Conservation (phyloP, 1,140 invertebrate species). For the Drosophila santomea region DNA sequence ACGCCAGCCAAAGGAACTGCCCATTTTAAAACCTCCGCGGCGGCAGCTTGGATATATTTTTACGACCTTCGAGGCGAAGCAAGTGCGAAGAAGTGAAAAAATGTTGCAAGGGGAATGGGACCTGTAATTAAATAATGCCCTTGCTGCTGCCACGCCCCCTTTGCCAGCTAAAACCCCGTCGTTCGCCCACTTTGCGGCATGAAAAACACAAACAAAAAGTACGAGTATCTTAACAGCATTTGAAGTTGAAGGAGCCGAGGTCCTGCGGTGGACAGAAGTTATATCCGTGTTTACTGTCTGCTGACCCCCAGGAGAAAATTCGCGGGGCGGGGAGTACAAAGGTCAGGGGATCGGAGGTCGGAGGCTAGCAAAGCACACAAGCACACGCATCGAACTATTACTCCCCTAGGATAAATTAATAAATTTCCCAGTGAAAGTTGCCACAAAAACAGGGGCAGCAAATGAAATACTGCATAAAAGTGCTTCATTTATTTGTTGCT, state of each 20-base stretch:
- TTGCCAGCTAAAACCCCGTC: not conserved
- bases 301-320: constrained; percentile 11
- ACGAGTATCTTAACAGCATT: constrained; percentile 67
- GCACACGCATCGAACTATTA: constrained; percentile 68
- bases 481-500: not conserved
- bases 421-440: constrained; percentile 73
- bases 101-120: constrained; percentile 5
- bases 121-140: constrained; percentile 54
- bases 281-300: constrained; percentile 12
- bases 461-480: constrained; percentile 25
- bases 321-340: not conserved
- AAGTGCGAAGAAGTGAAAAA: constrained; percentile 30
- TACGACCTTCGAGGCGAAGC: constrained; percentile 32
- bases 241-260: constrained; percentile 54
- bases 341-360: not conserved
- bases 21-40: not conserved
- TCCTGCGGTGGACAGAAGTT: constrained; percentile 8
- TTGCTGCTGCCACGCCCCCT: constrained; percentile 3
- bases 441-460: constrained; percentile 27
- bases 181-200: constrained; percentile 7
- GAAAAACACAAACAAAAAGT: constrained; percentile 47
- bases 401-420: constrained; percentile 81
- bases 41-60: constrained; percentile 65
- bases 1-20: no score
- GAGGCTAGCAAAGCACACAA: constrained; percentile 39